Evolutionary conservation across 2,888 invertebrate genomes (phyloP).

Genomic region (Hermaeophaga mercurialis): DNA sequence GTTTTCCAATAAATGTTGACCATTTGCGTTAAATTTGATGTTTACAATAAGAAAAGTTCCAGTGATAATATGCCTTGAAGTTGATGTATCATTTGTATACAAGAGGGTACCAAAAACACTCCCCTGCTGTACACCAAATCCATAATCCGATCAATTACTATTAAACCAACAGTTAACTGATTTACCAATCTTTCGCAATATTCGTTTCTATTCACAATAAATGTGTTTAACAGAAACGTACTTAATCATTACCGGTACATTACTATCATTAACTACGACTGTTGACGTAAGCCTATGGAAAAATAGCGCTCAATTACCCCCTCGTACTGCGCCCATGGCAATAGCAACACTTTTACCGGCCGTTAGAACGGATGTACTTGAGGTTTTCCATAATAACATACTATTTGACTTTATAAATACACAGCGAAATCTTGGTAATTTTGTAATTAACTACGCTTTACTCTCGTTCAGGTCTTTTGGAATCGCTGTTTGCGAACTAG

Average conservation of each 20-base stretch:
- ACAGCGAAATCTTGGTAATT: conserved; percentile 33
- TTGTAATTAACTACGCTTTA: conserved; percentile 36
- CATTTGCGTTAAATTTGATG: no score
- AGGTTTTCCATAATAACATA: conserved; percentile 39
- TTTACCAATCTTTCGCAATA: no score
- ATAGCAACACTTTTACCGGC: conserved; percentile 34
- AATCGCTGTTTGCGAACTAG: conserved; percentile 25
- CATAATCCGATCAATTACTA: no score
- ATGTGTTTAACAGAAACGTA: no score
- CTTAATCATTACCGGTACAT: not conserved
- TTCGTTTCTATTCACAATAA: no score
- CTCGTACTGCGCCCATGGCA: conserved; percentile 17
- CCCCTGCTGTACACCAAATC: no score
- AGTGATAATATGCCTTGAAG: no score
- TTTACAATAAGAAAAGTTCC: no score
- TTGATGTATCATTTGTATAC: no score
- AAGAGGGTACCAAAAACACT: no score
- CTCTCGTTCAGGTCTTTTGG: conserved; percentile 17
- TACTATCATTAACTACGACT: conserved; percentile 15
- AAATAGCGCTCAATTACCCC: conserved; percentile 27
- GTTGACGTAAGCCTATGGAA: conserved; percentile 2
- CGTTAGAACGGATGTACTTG: conserved; percentile 39
- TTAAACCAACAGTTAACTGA: no score
- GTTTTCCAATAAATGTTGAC: no score
- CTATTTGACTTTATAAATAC: conserved; percentile 38